These are phyloP conservation scores for Aurelia sp. DNA, from an alignment of 30 jellyfish, hydroid and myxozoan genomes.

Conservation along the genomic window DNA sequence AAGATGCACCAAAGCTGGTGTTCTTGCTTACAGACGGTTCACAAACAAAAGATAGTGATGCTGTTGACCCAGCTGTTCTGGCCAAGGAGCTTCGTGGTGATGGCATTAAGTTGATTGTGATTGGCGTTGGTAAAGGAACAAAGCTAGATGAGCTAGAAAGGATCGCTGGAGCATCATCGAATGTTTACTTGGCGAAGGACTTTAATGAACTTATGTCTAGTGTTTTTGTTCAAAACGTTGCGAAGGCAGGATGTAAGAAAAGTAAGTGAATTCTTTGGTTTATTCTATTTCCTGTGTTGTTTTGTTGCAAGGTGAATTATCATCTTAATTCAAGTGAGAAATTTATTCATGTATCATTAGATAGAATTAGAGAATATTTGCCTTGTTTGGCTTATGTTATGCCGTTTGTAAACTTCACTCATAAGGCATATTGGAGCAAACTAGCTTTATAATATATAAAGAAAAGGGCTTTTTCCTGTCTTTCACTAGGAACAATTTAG, in stretches of 20 bases:
- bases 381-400: no score
- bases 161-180: conserved; percentile 66
- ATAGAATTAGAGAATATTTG: no score
- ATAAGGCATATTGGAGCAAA: no score
- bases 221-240: conserved; percentile 47
- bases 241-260: conserved; percentile 52
- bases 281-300: no score
- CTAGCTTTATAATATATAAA: no score
- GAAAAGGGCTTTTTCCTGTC: no score
- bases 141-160: conserved; percentile 74
- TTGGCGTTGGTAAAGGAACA: conserved; percentile 81
- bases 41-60: conserved; percentile 82
- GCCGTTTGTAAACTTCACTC: no score
- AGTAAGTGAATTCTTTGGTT: conserved; percentile 17
- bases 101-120: conserved; percentile 71
- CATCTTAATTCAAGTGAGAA: no score
- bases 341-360: no score
- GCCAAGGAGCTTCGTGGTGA: conserved; percentile 73
- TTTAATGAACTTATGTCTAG: conserved; percentile 73
- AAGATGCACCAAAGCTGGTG: conserved; percentile 75
- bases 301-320: no score
- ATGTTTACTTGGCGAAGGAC: conserved; percentile 60
- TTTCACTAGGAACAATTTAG: no score
- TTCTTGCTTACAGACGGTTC: conserved; percentile 92
- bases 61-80: conserved; percentile 74